phyloP scores from a whole-genome alignment of 2,113 vertebrate species.

The Rattus rattus region DNA sequence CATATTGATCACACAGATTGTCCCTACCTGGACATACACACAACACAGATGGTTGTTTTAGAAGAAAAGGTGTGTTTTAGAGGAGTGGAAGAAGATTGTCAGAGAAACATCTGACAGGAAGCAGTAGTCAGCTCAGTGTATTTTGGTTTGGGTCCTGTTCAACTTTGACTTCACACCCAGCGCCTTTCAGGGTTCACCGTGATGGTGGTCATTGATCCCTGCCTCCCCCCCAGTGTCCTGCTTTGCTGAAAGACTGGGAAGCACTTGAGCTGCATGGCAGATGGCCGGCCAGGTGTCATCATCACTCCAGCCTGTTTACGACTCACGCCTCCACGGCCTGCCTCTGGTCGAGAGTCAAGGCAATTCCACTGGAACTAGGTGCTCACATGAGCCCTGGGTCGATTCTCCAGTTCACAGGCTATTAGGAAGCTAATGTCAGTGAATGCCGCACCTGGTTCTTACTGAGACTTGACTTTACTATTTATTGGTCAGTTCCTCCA shows the following conservation, averaged over 20 bases:
- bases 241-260: conserved; percentile 1
- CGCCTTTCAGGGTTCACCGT: background rate
- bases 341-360: background rate
- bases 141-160: background rate
- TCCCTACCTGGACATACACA: background rate
- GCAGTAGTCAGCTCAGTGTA: background rate
- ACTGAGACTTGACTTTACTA: background rate
- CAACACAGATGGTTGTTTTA: background rate
- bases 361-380: background rate
- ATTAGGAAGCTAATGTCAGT: background rate
- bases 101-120: conserved; percentile 31
- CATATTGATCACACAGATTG: background rate
- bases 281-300: conserved; percentile 49
- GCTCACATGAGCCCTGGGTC: background rate
- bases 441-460: background rate
- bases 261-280: background rate
- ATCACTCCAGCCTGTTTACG: background rate
- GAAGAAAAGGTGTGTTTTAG: conserved; percentile 20
- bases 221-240: background rate
- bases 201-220: background rate
- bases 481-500: background rate
- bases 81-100: background rate
- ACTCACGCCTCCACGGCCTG: conserved; percentile 34
- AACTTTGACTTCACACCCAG: background rate
- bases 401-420: background rate